Evolutionary conservation across 2,797 vertebrate species (phyloP), one percentile per base, ranked within the genome.

Genomic region (Tinamus major): DNA sequence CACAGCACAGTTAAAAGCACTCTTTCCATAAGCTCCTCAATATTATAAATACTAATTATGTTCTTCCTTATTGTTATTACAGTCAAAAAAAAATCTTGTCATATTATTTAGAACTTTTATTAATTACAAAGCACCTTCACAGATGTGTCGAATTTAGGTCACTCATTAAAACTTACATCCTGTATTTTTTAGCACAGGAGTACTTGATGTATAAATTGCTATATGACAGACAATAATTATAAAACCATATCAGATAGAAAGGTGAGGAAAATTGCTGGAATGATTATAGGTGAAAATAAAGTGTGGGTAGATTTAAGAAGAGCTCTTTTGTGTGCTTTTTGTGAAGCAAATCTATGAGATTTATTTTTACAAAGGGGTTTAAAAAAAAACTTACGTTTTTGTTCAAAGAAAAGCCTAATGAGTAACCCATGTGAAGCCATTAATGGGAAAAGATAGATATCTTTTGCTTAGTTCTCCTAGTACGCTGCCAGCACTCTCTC

Each of bases 351-450:
- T 68, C 39, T 46, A 6, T 74, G 8, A 78, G 29, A 27, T 94
- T 93, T 84, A 78, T 81, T 94, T 91, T 90, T 79, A 8, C 37
- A 81, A 89, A 77, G 35, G 17, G 74, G 48, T 84, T 91, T 90
- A 89, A 59, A 7, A 55, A 49, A 85, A 77, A 76, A 26, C 39
- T 85, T 90, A 48, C 87, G 8, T 1, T 85, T 94, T 85, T 87
- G 71, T 90, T 92, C 58, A 92, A 89, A 93, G 68, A 56, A 61
- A 94, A 96, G 31, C 13, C 55, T 95, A 76, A 94, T 80, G 79
- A 92, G 53, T 64, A 88, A 76, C 33, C 29, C 49, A 1, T 13
- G 27, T 79, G 89, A 96, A 83, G 35, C 37, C 3, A 3, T 79
- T 94, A 68, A 63, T 58, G 65, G 51, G 71, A 62, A 89, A 69